Conservation (phyloP, 2,888 invertebrate genomes). For the Caenorhabditis sp. region DNA sequence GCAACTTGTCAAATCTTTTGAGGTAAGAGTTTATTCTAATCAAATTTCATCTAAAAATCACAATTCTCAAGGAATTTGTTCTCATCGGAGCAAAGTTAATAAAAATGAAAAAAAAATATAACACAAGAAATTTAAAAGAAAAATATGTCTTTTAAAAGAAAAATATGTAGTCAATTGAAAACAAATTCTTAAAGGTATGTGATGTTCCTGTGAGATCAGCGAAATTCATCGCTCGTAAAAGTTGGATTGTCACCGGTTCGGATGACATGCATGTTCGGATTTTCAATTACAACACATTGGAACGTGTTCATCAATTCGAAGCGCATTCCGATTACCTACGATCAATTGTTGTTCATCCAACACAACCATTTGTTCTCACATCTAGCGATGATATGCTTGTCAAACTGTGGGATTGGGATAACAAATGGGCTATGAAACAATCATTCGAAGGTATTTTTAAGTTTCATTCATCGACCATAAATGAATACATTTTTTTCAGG, state of each 20-base stretch:
- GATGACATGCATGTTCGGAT: slow-evolving; percentile 80
- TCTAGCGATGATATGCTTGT: slow-evolving; percentile 92
- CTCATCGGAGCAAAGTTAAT: too few species aligned
- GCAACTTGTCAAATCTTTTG: slow-evolving; percentile 75
- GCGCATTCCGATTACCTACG: slow-evolving; percentile 96
- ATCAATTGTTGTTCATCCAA: slow-evolving; percentile 94
- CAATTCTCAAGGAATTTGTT: too few species aligned
- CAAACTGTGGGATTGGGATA: slow-evolving; percentile 99
- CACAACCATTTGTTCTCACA: slow-evolving; percentile 93
- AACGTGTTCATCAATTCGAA: slow-evolving; percentile 92
- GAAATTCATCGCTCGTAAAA: slow-evolving; percentile 94
- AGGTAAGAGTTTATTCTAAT: slow-evolving; percentile 73
- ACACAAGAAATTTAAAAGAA: too few species aligned
- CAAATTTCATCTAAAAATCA: too few species aligned
- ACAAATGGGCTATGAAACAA: slow-evolving; percentile 95
- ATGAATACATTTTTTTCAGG: slow-evolving; percentile 43
- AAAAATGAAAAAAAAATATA: too few species aligned
- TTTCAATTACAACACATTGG: slow-evolving; percentile 97
- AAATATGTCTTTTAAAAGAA: too few species aligned
- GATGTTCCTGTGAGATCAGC: slow-evolving; percentile 94
- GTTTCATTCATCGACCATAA: neutral
- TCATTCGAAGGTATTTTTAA: slow-evolving; percentile 87
- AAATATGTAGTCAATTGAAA: too few species aligned
- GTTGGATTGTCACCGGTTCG: slow-evolving; percentile 97
- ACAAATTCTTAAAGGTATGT: slow-evolving; percentile 77